These are phyloP conservation scores for Tetramorium parvispinum DNA, from an alignment of 1,140 invertebrate genomes.

Conservation along the genomic window DNA sequence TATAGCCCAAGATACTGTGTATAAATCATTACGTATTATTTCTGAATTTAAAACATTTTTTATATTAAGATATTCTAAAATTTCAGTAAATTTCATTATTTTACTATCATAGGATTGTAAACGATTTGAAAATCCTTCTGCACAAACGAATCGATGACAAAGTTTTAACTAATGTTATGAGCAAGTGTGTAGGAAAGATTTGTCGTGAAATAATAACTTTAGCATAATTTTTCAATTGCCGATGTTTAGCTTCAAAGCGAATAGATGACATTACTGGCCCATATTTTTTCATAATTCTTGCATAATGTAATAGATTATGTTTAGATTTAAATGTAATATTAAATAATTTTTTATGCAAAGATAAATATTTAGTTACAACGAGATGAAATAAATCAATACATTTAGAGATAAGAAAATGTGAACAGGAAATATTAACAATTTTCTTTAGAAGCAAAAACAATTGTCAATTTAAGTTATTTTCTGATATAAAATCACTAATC, in stretches of 20 bases:
- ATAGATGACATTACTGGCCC: slow-evolving; percentile 21
- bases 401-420: neutral
- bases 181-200: slow-evolving; percentile 17
- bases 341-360: slow-evolving; percentile 31
- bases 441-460: neutral
- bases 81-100: neutral
- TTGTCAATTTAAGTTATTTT: neutral
- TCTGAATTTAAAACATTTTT: slow-evolving; percentile 11
- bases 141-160: slow-evolving; percentile 20
- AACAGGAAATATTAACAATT: neutral
- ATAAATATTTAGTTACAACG: neutral
- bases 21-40: slow-evolving; percentile 4
- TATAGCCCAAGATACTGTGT: slow-evolving; percentile 28
- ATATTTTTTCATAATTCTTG: slow-evolving; percentile 1
- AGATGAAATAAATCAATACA: neutral
- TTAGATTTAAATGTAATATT: slow-evolving; percentile 29
- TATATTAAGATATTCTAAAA: neutral
- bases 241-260: neutral
- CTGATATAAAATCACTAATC: slow-evolving; percentile 8
- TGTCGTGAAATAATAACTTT: slow-evolving; percentile 11
- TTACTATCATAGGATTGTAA: slow-evolving; percentile 14
- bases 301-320: slow-evolving; percentile 18
- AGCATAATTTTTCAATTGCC: slow-evolving; percentile 12
- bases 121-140: neutral
- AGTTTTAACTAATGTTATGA: slow-evolving; percentile 7